Evolutionary conservation across 2,113 vertebrate species (phyloP).

Genomic region (Emydura subglobosa): DNA sequence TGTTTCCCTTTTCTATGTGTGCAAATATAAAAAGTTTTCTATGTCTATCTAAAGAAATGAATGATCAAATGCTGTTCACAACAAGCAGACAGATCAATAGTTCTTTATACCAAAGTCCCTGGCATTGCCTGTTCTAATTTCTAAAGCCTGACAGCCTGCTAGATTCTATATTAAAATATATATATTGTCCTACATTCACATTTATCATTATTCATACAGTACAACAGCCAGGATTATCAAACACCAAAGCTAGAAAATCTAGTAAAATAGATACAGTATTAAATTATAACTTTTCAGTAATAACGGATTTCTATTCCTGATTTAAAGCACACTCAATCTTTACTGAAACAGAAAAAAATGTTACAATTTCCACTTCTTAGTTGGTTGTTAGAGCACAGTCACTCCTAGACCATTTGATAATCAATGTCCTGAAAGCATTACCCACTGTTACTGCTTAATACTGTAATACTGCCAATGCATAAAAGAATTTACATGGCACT

Average conservation of each 20-base stretch:
- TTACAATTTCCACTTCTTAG: neutral
- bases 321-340: neutral
- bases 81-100: neutral
- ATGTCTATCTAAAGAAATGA: neutral
- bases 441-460: accelerated
- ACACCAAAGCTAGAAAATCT: neutral
- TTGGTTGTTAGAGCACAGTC: neutral
- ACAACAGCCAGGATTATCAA: neutral
- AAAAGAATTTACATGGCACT: neutral
- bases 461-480: no score
- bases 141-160: neutral
- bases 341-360: neutral
- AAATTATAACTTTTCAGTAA: neutral
- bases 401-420: neutral
- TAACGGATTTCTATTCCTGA: neutral
- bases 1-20: neutral
- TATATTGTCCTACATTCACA: neutral
- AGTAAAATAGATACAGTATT: neutral
- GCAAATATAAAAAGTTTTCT: neutral
- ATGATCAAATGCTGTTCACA: neutral
- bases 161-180: neutral
- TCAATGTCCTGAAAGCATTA: accelerated
- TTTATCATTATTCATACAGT: neutral
- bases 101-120: neutral
- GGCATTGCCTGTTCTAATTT: neutral